Percentiles rank a stretch among this genome's conserved stretches.
Conservation (phyloP, 2,113 vertebrate species). For the Pelusios castaneus region DNA sequence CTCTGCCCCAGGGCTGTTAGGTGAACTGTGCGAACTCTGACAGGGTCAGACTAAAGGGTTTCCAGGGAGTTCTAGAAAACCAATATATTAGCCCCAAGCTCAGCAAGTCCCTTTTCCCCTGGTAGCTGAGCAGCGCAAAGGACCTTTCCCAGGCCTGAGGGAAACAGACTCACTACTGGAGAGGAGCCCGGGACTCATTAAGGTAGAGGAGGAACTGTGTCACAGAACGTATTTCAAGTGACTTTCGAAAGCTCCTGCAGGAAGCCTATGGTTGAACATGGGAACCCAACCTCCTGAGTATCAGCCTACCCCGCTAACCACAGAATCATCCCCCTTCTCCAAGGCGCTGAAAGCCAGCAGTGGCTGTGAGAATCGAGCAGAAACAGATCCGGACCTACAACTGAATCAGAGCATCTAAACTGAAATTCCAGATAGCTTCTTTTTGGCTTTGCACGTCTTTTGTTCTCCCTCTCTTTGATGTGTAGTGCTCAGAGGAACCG, state of each 20-base stretch:
- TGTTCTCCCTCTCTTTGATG: slow-evolving; percentile 22
- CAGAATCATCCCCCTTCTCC: neutral
- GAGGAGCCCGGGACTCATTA: too few species aligned
- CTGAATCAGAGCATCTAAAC: neutral
- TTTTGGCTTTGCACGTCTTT: slow-evolving; percentile 3
- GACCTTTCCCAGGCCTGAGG: too few species aligned
- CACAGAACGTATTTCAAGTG: too few species aligned
- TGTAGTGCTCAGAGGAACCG: slow-evolving; percentile 12
- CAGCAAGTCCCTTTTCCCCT: too few species aligned
- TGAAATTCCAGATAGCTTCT: slow-evolving; percentile 7
- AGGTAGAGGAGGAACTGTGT: too few species aligned
- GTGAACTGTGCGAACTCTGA: too few species aligned
- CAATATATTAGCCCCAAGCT: too few species aligned
- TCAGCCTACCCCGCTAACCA: neutral
- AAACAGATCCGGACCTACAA: neutral
- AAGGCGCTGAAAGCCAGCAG: neutral
- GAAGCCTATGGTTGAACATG: neutral
- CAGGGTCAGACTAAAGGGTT: too few species aligned
- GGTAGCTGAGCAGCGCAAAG: too few species aligned
- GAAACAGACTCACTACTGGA: too few species aligned
- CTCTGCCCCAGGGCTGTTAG: too few species aligned
- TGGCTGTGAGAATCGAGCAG: neutral
- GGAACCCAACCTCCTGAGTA: neutral
- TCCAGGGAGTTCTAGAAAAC: too few species aligned
- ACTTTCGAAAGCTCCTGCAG: neutral